phyloP scores from a whole-genome alignment of 2,113 vertebrate genomes.

The Oreochromis aureus region DNA sequence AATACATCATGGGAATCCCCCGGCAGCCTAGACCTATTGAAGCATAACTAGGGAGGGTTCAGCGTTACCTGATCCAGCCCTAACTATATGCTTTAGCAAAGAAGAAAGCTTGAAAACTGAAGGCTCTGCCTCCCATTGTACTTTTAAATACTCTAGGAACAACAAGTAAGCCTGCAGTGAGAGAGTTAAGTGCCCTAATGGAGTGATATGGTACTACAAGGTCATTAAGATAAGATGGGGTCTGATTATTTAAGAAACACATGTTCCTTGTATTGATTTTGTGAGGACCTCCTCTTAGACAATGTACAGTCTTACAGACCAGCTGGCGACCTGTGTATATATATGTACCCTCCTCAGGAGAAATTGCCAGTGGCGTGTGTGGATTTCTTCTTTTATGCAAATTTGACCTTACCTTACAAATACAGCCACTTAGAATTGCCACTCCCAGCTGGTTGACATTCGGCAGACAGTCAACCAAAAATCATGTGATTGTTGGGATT shows the following conservation, averaged over 20 bases:
- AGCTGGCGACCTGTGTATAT: not conserved
- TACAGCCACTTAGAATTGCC: not conserved
- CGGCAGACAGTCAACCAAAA: too few relatives aligned
- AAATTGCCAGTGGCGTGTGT: not conserved
- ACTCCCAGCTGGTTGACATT: not conserved
- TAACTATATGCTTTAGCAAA: not conserved
- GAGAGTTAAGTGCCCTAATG: not conserved
- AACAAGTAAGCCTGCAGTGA: not conserved
- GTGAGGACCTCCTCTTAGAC: not conserved
- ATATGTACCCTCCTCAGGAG: not conserved
- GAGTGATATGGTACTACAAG: not conserved
- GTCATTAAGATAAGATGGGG: not conserved
- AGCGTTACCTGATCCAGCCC: not conserved
- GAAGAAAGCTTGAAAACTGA: not conserved
- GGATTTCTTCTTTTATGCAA: not conserved
- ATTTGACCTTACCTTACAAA: not conserved
- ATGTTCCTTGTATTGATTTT: not conserved
- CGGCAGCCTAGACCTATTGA: not conserved
- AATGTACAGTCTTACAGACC: not conserved
- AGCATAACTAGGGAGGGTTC: not conserved
- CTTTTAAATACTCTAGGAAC: not conserved
- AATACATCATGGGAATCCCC: not conserved
- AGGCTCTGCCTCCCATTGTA: not conserved
- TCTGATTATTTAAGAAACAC: not conserved
- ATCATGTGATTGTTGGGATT: not conserved